Evolutionary conservation across 2,113 vertebrate species (phyloP).

Genomic region (Notarius lentiginosus): DNA sequence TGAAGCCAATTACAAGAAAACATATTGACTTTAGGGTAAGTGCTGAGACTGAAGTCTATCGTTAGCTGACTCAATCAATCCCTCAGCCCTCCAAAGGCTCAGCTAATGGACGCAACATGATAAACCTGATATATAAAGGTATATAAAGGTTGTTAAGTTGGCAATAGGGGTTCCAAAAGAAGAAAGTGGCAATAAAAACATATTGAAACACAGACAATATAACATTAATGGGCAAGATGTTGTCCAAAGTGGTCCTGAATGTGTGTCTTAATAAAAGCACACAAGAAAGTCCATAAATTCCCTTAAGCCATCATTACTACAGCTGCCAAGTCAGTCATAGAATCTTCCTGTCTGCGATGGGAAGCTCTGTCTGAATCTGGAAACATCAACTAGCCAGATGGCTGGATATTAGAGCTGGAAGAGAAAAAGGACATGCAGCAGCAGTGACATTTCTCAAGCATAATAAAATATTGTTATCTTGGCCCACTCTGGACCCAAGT

Average conservation of each 20-base stretch:
- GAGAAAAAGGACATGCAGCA: slow-evolving; percentile 4
- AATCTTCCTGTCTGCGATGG: background rate
- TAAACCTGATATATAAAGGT: background rate
- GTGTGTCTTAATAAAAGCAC: background rate
- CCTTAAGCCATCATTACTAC: background rate
- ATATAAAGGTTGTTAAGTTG: background rate
- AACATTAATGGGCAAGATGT: background rate
- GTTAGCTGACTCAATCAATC: slow-evolving; percentile 13
- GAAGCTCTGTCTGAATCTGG: background rate
- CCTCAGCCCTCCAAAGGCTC: background rate
- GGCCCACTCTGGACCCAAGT: background rate
- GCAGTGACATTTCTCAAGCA: slow-evolving; percentile 36
- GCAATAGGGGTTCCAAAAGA: background rate
- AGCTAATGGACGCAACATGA: background rate
- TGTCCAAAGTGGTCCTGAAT: background rate
- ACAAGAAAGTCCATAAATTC: background rate
- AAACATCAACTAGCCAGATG: background rate
- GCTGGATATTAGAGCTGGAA: background rate
- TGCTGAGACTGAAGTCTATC: background rate
- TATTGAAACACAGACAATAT: background rate
- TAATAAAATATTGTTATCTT: background rate
- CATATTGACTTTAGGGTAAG: background rate
- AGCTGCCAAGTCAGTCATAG: background rate
- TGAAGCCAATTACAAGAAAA: background rate
- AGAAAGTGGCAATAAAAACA: background rate